Base-by-base conservation (phyloP, 1,140 invertebrate species). In the Vanessa atalanta region DNA sequence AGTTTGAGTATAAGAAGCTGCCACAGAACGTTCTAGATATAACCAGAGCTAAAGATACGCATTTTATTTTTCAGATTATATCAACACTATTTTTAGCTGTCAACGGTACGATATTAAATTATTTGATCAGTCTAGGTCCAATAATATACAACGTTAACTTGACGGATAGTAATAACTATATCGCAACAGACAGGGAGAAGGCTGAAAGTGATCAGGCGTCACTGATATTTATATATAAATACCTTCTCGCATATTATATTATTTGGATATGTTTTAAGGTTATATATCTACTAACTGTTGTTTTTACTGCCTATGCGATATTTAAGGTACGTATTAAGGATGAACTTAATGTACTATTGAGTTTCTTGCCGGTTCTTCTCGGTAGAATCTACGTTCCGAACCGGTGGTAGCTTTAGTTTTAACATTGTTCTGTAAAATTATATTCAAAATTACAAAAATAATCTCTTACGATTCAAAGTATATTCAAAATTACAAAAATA, bases 261-360 rank as follows among this genome's bases (percentile, higher is more conserved):
- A 47, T 70, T 4, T 70, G 68, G 68, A 61, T 70, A 11, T 8
- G 31, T 26, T 61, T 47, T n/a, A 70, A 70, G 51, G 47, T 16
- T 47, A 26, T 70, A 16, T 70, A 70, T 43, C 16, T 61, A 15
- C 5, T 53, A 31, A 48, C 51, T 26, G 51, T 69, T 20, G 15
- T 61, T 2, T 61, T 31, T 31, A 47, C 68, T 5, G 37, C 53
- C 8, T 48, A 15, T 47, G 68, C 68, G 15, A 20, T 70, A 0
- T 70, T 47, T 23, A 70, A 43, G 23, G 68, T 70, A n/a, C 37
- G 37, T 43, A 43, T 43, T 43, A 43, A 43, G 7, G 37, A 8
- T 11, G 6, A 43, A 6, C 0, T 4, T 43, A 11, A 15, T n/a
- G n/a, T 31, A 31, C 26, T 31, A 31, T 31, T 31, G 3, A 20